These are phyloP conservation scores for Lepus europaeus DNA, from an alignment of 2,113 vertebrate genomes.

Conservation along the genomic window DNA sequence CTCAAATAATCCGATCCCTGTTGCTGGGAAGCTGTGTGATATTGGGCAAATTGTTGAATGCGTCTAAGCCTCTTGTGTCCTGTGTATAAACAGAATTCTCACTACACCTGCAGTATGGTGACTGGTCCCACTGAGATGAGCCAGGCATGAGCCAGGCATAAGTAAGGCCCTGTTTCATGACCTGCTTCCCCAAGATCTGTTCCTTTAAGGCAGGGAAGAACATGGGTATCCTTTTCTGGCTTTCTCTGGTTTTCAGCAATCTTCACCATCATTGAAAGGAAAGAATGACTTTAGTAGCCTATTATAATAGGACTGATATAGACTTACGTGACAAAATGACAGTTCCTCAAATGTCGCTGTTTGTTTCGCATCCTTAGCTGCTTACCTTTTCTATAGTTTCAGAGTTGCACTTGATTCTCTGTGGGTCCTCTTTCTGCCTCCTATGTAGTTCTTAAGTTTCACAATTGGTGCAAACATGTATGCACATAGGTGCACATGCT, in stretches of 20 bases:
- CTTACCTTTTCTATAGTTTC: neutral
- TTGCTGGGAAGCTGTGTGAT: neutral
- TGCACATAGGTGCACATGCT: no score
- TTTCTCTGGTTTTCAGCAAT: conserved; percentile 12
- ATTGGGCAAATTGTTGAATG: neutral
- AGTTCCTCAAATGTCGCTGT: neutral
- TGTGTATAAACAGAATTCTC: neutral
- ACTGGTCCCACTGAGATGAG: neutral
- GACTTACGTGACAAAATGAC: neutral
- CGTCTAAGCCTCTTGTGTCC: neutral
- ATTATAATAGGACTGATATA: neutral
- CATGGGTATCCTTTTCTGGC: neutral
- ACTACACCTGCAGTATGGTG: neutral
- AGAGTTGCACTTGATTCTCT: neutral
- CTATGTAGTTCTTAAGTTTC: neutral
- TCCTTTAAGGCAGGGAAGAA: neutral
- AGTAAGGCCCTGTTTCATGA: neutral
- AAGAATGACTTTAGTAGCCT: neutral
- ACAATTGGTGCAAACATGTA: no score
- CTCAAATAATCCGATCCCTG: neutral
- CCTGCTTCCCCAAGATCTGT: neutral
- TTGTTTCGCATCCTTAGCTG: neutral
- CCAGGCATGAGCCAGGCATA: neutral
- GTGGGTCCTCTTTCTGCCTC: neutral
- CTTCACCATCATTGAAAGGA: neutral